Evolutionary conservation across 2,888 invertebrate species (phyloP), one percentile per base, ranked within the genome.

Genomic region (Leptothorax acervorum): DNA sequence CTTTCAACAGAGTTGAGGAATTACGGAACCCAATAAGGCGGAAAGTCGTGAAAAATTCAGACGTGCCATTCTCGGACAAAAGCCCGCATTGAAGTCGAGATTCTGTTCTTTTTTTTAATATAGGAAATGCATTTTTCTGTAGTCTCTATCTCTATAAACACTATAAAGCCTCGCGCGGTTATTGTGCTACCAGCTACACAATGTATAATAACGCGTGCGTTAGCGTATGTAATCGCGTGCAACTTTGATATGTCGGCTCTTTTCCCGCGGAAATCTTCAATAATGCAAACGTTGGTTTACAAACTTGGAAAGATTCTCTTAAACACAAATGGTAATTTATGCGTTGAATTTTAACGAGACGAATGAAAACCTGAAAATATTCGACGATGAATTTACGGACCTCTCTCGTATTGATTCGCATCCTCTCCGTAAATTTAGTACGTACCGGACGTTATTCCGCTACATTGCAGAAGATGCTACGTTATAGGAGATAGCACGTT

Each of bases 1-100:
- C 60, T 39, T 39, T 71, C 48, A 39, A 60, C 48, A 12, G 39
- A 60, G 71, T 60, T 71, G 48, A 60, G 28, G 18, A 60, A 60
- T 28, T 28, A 51, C 73, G 73, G 48, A 71, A 81, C 39, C 18
- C 73, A 60, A 81, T 48, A 48, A 81, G 31, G 42, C 28, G n/a
- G 57, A 55, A 68, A 57, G 31, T 70, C 48, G 60, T 63, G 35
- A 60, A 81, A 81, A 60, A 71, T 81, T 79, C 79, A 79, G 57
- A 60, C 57, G 45, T 42, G 68, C 18, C 35, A 60, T 79, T 79
- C 60, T 23, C 71, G 18, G 2, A 15, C 35, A 60, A 71, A 79
- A 71, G 39, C n/a, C 39, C 57, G 48, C 12, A 8, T 31, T 45
- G 18, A 68, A 48, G 15, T n/a, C 28, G 8, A 70, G 15, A 6